Base-by-base conservation (phyloP, 2,797 vertebrate genomes). In the Hydrocynus forskahlii region DNA sequence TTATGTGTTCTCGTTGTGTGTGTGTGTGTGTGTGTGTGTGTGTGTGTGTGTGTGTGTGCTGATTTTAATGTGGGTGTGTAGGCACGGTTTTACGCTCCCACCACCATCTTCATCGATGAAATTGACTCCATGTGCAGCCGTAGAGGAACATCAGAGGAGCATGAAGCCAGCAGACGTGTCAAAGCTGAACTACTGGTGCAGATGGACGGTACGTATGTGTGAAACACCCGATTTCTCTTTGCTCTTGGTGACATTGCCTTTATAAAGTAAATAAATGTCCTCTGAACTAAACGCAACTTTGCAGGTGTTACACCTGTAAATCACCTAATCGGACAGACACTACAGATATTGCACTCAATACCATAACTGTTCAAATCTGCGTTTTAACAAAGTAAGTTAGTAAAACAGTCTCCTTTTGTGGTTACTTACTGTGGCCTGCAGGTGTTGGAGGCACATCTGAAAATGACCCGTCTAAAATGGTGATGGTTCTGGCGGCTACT, bases 121-220 rank as follows among this genome's bases (percentile, higher is more conserved):
- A 99, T 99, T 35, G 98, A 99, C 90, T 99, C 98, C 40, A 98
- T 99, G 88, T 99, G 97, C 88, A 99, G 98, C 89, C 97, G 97
- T 75, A 95, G 98, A 89, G 98, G 98, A 21, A 99, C 97, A 0
- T 99, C 98, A 0, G 98, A 99, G 87, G 98, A 99, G 40, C 98
- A 99, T 0, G 98, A 99, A 88, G 97, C 98, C 75, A 99, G 98
- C 86, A 91, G 97, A 54, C 95, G 98, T 72, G 97, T 99, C 84
- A 99, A 99, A 88, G 95, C 98, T 4, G 98, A 99, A 83, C 94
- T 99, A 2, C 95, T 99, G 4, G 96, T 99, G 88, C 98, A 99
- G 29, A 99, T 99, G 98, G 98, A 99, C 45, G 98, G 98, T 99
- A 96, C 57, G 43, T 23, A 16, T 4, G 21, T 40, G 13, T 13